Conservation (phyloP, 2,888 invertebrate species). For the Caenorhabditis angaria region DNA sequence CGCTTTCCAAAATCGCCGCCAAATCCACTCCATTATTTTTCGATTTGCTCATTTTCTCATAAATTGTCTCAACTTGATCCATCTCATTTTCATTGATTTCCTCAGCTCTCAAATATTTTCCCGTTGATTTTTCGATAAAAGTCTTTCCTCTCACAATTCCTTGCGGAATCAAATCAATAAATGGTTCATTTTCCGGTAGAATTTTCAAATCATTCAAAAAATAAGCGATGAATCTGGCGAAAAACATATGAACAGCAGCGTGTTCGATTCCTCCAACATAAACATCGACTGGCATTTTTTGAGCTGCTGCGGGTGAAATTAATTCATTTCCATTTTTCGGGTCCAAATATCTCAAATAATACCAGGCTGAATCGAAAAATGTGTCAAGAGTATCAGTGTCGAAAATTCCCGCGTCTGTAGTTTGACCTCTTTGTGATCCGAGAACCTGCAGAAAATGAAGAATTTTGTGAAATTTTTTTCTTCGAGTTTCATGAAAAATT, state of each 20-base stretch:
- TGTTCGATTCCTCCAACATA: slow-evolving; percentile 98
- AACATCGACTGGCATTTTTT: slow-evolving; percentile 92
- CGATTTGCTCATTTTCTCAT: slow-evolving; percentile 99
- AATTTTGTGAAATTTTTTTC: background rate
- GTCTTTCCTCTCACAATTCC: slow-evolving; percentile 59
- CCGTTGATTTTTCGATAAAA: slow-evolving; percentile 76
- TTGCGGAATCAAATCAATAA: slow-evolving; percentile 87
- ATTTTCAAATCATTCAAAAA: slow-evolving; percentile 86
- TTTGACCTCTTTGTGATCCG: slow-evolving; percentile 25
- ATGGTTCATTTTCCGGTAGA: slow-evolving; percentile 83
- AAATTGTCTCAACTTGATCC: slow-evolving; percentile 78
- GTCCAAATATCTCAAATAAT: slow-evolving; percentile 90
- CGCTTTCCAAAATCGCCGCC: slow-evolving; percentile 79
- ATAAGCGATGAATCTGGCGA: slow-evolving; percentile 91
- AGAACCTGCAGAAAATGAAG: background rate
- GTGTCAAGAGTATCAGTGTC: slow-evolving; percentile 99
- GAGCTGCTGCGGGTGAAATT: slow-evolving; percentile 77
- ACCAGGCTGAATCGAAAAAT: slow-evolving; percentile 99
- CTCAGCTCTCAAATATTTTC: slow-evolving; percentile 81
- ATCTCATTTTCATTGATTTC: slow-evolving; percentile 67
- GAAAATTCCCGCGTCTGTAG: slow-evolving; percentile 77
- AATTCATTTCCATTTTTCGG: slow-evolving; percentile 78
- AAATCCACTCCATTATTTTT: slow-evolving; percentile 84
- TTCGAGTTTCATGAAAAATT: background rate
- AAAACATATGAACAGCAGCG: slow-evolving; percentile 93